Conservation (phyloP, 2,797 vertebrate species). For the Hydrophis major region DNA sequence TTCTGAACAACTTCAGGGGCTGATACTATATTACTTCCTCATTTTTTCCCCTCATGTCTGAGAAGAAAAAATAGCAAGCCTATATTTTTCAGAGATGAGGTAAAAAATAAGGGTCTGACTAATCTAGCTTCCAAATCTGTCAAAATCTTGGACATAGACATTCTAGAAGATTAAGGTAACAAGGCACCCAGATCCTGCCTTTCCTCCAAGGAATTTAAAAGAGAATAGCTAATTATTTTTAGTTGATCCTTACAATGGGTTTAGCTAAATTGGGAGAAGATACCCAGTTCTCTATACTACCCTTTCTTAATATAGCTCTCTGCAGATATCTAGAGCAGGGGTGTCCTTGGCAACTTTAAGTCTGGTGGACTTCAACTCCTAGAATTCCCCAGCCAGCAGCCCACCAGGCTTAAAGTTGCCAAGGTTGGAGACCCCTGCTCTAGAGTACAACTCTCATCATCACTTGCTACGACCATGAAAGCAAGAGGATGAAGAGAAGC, state of each 20-base stretch:
- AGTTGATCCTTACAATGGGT: background rate
- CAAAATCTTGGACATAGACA: background rate
- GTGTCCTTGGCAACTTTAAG: too few species aligned
- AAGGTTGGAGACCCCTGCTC: too few species aligned
- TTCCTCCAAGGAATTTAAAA: background rate
- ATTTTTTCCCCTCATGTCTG: background rate
- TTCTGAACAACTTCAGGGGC: background rate
- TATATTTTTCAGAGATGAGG: background rate
- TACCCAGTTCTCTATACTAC: background rate
- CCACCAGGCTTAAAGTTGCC: too few species aligned
- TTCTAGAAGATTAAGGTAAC: background rate
- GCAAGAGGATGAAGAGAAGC: background rate
- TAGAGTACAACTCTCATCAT: background rate
- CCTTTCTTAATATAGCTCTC: background rate
- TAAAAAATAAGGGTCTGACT: background rate
- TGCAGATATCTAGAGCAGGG: background rate
- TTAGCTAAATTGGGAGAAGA: background rate
- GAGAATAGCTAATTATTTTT: background rate
- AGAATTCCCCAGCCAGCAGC: too few species aligned
- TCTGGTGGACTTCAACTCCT: too few species aligned
- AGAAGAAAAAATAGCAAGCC: background rate
- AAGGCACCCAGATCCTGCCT: background rate
- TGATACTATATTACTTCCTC: background rate
- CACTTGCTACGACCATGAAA: background rate
- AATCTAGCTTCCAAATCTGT: background rate